Evolutionary conservation across 2,888 invertebrate species (phyloP).

Genomic region (Muscina levida): DNA sequence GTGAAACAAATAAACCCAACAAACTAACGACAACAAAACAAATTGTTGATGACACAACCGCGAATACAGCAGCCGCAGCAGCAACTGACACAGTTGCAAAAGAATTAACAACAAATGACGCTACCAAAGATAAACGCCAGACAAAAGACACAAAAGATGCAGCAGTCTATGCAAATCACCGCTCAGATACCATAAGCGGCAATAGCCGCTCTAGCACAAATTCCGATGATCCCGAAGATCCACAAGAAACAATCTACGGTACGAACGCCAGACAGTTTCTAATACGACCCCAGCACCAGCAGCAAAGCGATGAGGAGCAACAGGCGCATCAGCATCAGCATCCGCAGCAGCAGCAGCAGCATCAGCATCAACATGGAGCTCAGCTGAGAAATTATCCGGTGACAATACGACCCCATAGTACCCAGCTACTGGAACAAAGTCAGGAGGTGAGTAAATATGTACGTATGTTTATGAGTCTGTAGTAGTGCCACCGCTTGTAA

Average conservation of each 20-base stretch:
- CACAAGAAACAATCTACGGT: slow-evolving; percentile 78
- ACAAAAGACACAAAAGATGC: slow-evolving; percentile 75
- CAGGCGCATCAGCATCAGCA: slow-evolving; percentile 72
- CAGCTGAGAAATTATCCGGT: slow-evolving; percentile 77
- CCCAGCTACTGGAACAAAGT: slow-evolving; percentile 77
- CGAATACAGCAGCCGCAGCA: slow-evolving; percentile 48
- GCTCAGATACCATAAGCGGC: slow-evolving; percentile 67
- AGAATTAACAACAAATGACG: slow-evolving; percentile 65
- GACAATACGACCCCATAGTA: slow-evolving; percentile 75
- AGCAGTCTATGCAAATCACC: slow-evolving; percentile 76
- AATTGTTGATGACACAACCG: slow-evolving; percentile 62
- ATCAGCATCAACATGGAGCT: slow-evolving; percentile 73
- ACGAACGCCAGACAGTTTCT: slow-evolving; percentile 77
- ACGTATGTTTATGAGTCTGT: no score
- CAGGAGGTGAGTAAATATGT: slow-evolving; percentile 78
- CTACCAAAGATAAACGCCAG: slow-evolving; percentile 78
- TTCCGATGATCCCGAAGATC: slow-evolving; percentile 77
- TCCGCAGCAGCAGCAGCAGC: slow-evolving; percentile 74
- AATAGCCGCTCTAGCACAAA: slow-evolving; percentile 56
- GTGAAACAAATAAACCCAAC: slow-evolving; percentile 61
- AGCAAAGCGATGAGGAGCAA: slow-evolving; percentile 72
- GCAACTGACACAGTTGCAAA: slow-evolving; percentile 53
- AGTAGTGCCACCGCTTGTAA: neutral
- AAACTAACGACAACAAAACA: slow-evolving; percentile 69
- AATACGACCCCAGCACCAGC: slow-evolving; percentile 77